phyloP scores from a whole-genome alignment of 2,797 vertebrate genomes.

The Melanotaenia parkinsoni region DNA sequence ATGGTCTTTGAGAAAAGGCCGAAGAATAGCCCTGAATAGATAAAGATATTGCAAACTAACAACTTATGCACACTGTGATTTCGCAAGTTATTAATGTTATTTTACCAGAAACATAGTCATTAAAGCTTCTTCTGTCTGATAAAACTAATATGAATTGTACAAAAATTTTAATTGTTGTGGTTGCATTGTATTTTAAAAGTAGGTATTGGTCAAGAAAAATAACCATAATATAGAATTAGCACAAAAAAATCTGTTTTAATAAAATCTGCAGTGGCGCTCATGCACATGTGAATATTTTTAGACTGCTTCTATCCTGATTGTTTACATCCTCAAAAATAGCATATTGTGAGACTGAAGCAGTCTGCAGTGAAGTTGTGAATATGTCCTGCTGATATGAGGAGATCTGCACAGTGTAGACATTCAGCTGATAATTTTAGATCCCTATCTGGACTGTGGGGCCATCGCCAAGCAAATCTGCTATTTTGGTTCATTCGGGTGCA shows the following conservation, averaged over 20 bases:
- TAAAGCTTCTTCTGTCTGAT: background rate
- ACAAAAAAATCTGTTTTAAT: slow-evolving; percentile 1
- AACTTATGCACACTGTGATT: background rate
- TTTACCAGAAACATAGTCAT: background rate
- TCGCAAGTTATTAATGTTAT: no score
- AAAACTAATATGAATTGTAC: background rate
- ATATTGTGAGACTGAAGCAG: background rate
- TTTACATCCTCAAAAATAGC: slow-evolving; percentile 14
- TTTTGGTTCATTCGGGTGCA: slow-evolving; percentile 14
- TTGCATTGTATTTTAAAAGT: background rate
- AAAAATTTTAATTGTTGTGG: background rate
- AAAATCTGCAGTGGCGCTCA: slow-evolving; percentile 3
- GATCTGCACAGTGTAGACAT: background rate
- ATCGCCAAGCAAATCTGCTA: background rate
- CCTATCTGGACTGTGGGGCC: background rate
- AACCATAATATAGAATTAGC: slow-evolving; percentile 8
- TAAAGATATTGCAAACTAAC: slow-evolving; percentile 7
- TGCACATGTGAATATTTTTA: slow-evolving; percentile 9
- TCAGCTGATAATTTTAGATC: slow-evolving; percentile 1
- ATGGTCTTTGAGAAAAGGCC: slow-evolving; percentile 7
- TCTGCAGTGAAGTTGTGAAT: background rate
- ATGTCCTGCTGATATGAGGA: background rate
- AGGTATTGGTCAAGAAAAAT: background rate
- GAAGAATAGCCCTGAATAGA: slow-evolving; percentile 12
- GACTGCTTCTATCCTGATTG: background rate